These are phyloP conservation scores for Crioceris asparagi DNA, from an alignment of 2,888 invertebrate species.

Conservation along the genomic window DNA sequence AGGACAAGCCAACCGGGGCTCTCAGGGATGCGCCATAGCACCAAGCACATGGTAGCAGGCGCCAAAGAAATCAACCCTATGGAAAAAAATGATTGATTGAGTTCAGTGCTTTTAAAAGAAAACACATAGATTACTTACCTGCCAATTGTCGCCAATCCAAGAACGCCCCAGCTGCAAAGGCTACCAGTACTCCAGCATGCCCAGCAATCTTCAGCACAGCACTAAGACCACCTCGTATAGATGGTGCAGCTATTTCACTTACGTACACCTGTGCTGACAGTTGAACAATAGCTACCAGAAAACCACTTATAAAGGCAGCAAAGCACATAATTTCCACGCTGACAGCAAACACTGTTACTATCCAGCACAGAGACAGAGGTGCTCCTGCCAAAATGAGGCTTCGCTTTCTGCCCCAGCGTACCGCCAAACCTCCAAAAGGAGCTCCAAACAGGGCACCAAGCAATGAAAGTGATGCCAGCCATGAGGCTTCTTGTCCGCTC, in stretches of 20 bases:
- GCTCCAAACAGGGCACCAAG: conserved; percentile 72
- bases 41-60: conserved; percentile 64
- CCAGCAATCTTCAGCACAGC: conserved; percentile 78
- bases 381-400: conserved; percentile 62
- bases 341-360: conserved; percentile 66
- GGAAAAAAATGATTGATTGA: too few species aligned
- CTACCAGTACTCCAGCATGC: conserved; percentile 74
- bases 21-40: conserved; percentile 74
- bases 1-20: conserved; percentile 77
- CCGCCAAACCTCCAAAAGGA: conserved; percentile 65
- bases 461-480: conserved; percentile 71
- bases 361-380: conserved; percentile 71
- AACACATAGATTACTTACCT: too few species aligned
- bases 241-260: conserved; percentile 81
- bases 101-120: too few species aligned
- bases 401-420: conserved; percentile 60
- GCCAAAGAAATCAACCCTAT: conserved; percentile 65
- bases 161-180: conserved; percentile 73
- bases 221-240: conserved; percentile 76
- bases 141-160: conserved; percentile 80
- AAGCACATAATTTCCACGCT: conserved; percentile 71
- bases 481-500: conserved; percentile 65
- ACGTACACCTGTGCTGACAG: conserved; percentile 59
- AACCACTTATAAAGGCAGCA: conserved; percentile 74
- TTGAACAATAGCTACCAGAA: conserved; percentile 37